phyloP scores from a whole-genome alignment of 1,140 invertebrate species.

The Protaetia brevitarsis region DNA sequence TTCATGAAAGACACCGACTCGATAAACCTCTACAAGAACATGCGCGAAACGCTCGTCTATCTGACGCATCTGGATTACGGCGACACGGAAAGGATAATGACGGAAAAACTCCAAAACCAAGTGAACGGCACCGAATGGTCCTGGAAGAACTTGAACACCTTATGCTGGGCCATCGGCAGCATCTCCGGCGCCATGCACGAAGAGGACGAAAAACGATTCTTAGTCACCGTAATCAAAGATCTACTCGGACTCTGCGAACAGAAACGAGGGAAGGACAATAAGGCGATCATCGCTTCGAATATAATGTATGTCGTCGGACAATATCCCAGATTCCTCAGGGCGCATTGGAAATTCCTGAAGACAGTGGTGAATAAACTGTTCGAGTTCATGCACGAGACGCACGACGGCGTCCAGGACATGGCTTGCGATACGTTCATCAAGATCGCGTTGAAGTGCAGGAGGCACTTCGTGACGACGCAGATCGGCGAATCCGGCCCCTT shows the following conservation, averaged over 20 bases:
- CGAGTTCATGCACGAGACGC: conserved; percentile 99
- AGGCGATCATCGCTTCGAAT: conserved; percentile 99
- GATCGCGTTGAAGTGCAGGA: conserved; percentile 97
- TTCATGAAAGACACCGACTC: conserved; percentile 99
- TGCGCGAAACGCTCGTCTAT: conserved; percentile 98
- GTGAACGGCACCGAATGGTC: conserved; percentile 99
- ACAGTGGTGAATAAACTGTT: conserved; percentile 99
- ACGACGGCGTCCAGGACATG: conserved; percentile 99
- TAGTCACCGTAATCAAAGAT: conserved; percentile 99
- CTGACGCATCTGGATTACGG: conserved; percentile 97
- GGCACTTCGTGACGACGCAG: conserved; percentile 97
- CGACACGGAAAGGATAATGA: conserved; percentile 99
- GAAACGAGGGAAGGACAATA: conserved; percentile 99
- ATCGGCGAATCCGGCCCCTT: conserved; percentile 96
- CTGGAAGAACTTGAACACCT: conserved; percentile 99
- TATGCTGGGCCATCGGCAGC: conserved; percentile 99
- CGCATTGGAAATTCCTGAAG: conserved; percentile 99
- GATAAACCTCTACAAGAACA: conserved; percentile 99
- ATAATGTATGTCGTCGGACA: conserved; percentile 99
- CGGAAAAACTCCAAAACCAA: conserved; percentile 97
- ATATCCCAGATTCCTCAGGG: conserved; percentile 96
- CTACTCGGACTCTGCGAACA: conserved; percentile 97
- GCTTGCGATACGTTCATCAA: conserved; percentile 99
- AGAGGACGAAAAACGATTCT: conserved; percentile 98
- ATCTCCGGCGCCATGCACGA: conserved; percentile 99